phyloP scores from a whole-genome alignment of 1,140 invertebrate species.

The Euwallacea similis region DNA sequence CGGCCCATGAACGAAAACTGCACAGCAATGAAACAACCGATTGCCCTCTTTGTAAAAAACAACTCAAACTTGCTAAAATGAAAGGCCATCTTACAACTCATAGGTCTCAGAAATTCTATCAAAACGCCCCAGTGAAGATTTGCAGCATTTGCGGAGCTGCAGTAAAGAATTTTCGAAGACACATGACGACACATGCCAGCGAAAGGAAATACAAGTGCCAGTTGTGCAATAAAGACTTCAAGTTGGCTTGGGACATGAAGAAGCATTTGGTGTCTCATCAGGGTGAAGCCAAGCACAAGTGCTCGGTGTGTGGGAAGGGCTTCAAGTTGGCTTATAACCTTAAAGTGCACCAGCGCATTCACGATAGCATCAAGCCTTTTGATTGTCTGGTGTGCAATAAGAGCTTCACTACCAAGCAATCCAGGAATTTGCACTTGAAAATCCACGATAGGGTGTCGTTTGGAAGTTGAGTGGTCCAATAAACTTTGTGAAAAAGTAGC shows the following conservation, averaged over 20 bases:
- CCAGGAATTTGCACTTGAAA: conserved; percentile 39
- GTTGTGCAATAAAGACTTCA: conserved; percentile 33
- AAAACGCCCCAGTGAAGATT: conserved; percentile 18
- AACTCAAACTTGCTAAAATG: conserved; percentile 6
- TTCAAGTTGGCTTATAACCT: conserved; percentile 39
- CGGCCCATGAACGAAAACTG: conserved; percentile 13
- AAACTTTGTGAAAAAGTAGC: conserved; percentile 37
- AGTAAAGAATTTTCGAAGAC: conserved; percentile 25
- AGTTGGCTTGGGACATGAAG: conserved; percentile 32
- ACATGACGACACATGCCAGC: conserved; percentile 26
- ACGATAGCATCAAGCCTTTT: conserved; percentile 72
- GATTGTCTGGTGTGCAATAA: conserved; percentile 69
- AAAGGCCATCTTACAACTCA: conserved; percentile 18
- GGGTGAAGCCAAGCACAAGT: conserved; percentile 38
- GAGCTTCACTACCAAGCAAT: conserved; percentile 45
- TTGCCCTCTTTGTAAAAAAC: conserved; percentile 7
- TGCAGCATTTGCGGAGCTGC: conserved; percentile 34
- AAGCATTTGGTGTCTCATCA: conserved; percentile 38
- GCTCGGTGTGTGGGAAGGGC: conserved; percentile 39
- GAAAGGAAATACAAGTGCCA: conserved; percentile 28
- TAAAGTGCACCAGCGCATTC: conserved; percentile 63
- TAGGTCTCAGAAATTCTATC: conserved; percentile 9
- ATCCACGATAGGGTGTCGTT: conserved; percentile 13
- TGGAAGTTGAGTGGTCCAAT: conserved; percentile 1
- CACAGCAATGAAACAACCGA: conserved; percentile 11